Base-by-base conservation (phyloP, 1,140 invertebrate species). In the Linepithema humile region DNA sequence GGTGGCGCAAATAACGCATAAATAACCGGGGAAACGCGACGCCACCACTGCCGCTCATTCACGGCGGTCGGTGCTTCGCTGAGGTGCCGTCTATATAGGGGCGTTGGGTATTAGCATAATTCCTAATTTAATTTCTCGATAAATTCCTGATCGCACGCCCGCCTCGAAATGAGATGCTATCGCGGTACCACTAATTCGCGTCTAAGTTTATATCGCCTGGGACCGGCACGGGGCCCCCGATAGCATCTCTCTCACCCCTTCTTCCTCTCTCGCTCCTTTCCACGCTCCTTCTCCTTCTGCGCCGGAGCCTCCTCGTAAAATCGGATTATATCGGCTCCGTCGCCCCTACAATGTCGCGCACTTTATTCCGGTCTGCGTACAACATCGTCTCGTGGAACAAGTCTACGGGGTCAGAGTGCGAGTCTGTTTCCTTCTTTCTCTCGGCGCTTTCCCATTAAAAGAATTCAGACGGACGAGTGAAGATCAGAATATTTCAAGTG, bases 91-190 rank as follows among this genome's bases (percentile, higher is more conserved):
- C 48, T 57, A 80, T 80, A 40, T 80, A 80, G 75, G n/a, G 26
- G 26, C 48, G 50, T 72, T 53, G 12, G 59, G 67, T 89, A 92
- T 93, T 91, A 91, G 89, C 92, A 94, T 93, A 93, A 94, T 91
- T 91, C 90, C 86, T 89, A 91, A 92, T 92, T 93, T 92, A 90
- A 94, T 93, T 92, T 91, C 86, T 82, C 91, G 90, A 93, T 93
- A 93, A 93, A 93, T 93, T 91, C 65, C 88, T 45, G 43, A 83
- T 88, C 73, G 80, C 82, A 84, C 85, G 78, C 82, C 48, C 74
- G 72, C 85, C 82, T 32, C 48, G 67, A 88, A 85, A 89, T 87
- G 73, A 90, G 92, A 93, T 93, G 88, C 90, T 92, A 93, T 93
- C 91, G 89, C 90, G 86, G 91, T 90, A 91, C 88, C 90, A 88